Evolutionary conservation across 2,888 invertebrate species (phyloP).

Genomic region (Hypercompe scribonia): DNA sequence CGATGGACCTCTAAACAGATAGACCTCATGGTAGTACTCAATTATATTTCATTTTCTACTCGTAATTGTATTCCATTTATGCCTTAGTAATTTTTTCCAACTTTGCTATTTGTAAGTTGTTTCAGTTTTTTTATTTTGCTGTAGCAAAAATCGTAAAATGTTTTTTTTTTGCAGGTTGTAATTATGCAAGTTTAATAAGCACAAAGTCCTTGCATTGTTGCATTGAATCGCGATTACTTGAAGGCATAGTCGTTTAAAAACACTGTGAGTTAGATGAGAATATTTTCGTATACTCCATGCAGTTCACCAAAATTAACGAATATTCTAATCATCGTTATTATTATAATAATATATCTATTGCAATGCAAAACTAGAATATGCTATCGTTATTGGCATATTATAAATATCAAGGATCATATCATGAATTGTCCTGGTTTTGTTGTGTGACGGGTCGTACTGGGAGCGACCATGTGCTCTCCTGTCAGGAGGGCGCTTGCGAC

Average conservation of each 20-base stretch:
- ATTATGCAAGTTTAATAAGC: no score
- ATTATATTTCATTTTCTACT: no score
- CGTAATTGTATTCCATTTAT: no score
- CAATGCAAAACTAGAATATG: background rate
- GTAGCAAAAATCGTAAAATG: no score
- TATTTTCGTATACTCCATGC: background rate
- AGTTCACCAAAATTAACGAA: no score
- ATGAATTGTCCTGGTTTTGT: background rate
- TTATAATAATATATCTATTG: background rate
- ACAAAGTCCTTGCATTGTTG: no score
- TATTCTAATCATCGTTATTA: background rate
- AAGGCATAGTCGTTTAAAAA: background rate
- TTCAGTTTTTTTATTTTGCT: no score
- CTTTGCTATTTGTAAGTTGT: no score
- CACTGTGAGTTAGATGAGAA: background rate
- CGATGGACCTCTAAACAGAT: background rate
- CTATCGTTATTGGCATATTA: background rate
- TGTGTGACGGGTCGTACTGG: background rate
- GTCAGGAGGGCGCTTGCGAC: background rate
- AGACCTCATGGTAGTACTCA: no score
- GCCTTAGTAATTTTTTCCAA: no score
- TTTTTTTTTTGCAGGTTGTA: no score
- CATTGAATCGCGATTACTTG: background rate
- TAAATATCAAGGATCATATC: no score
- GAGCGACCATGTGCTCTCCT: constrained; percentile 6